phyloP scores from a whole-genome alignment of 1,140 invertebrate species.

The Tetragnatha versicolor region DNA sequence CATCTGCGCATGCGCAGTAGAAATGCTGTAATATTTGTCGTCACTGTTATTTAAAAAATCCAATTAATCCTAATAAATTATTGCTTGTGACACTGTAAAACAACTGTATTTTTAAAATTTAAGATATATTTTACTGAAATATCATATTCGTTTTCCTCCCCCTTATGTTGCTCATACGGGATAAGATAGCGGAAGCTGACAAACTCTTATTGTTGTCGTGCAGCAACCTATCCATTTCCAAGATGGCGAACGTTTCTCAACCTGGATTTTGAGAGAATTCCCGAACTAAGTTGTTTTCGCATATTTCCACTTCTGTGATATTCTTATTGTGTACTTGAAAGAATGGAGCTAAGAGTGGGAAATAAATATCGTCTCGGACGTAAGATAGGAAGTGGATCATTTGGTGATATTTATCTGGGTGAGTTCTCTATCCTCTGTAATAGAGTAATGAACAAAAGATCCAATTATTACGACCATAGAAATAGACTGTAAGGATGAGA shows the following conservation, averaged over 20 bases:
- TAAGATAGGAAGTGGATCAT: slow-evolving; percentile 98
- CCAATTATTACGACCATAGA: background rate
- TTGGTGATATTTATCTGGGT: slow-evolving; percentile 98
- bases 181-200: slow-evolving; percentile 51
- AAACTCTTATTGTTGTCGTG: slow-evolving; percentile 51
- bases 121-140: slow-evolving; percentile 21
- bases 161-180: slow-evolving; percentile 23
- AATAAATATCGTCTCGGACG: slow-evolving; percentile 93
- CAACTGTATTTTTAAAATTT: background rate
- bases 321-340: background rate
- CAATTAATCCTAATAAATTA: slow-evolving; percentile 44
- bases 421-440: slow-evolving; percentile 63
- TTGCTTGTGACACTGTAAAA: background rate
- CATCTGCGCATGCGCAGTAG: slow-evolving; percentile 38
- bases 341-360: slow-evolving; percentile 79
- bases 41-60: slow-evolving; percentile 38
- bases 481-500: background rate
- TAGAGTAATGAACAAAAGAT: slow-evolving; percentile 36
- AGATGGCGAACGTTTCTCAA: slow-evolving; percentile 49
- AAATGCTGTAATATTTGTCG: slow-evolving; percentile 49
- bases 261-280: slow-evolving; percentile 31
- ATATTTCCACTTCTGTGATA: slow-evolving; percentile 13
- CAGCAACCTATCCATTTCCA: slow-evolving; percentile 39
- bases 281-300: background rate
- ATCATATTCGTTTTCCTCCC: slow-evolving; percentile 26